A percentile compares a stretch with the other conserved stretches of the same genome.
phyloP scores from a whole-genome alignment of 1,140 invertebrate species.

The Wiebesia pumilae region DNA sequence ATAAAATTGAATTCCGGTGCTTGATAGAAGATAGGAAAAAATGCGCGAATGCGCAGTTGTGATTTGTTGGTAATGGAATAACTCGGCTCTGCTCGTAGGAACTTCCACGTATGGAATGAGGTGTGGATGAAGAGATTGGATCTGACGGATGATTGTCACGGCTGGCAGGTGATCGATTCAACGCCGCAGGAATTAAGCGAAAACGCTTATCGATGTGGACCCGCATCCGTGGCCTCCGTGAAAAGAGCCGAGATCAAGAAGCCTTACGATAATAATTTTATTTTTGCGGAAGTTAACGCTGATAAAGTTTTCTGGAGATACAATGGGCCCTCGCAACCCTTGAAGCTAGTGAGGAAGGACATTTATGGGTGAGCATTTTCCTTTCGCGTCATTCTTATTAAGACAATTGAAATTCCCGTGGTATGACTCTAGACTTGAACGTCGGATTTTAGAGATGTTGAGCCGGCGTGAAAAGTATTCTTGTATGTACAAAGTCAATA shows the following conservation, averaged over 20 bases:
- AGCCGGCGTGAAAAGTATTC: too few relatives aligned
- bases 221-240: constrained; percentile 86
- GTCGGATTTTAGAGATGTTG: not conserved
- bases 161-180: constrained; percentile 95
- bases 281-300: constrained; percentile 92
- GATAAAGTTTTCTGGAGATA: constrained; percentile 92
- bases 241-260: constrained; percentile 87
- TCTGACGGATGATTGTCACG: constrained; percentile 80
- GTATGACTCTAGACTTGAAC: not conserved
- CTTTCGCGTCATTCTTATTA: not conserved
- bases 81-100: constrained; percentile 73
- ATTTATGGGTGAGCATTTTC: constrained; percentile 77
- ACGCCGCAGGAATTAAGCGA: constrained; percentile 93
- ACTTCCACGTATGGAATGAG: constrained; percentile 98
- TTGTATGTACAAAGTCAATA: not conserved
- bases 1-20: not conserved
- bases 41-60: not conserved
- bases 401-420: not conserved
- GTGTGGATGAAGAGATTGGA: constrained; percentile 94
- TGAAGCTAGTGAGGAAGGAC: constrained; percentile 87
- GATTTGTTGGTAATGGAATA: not conserved
- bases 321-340: constrained; percentile 84
- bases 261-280: constrained; percentile 88
- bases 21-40: not conserved
- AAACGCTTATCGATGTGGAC: constrained; percentile 88